Percentiles rank a stretch among this genome's conserved stretches.
These are phyloP conservation scores for Pandemis cinnamomeana DNA, from an alignment of 2,888 invertebrate species.

Conservation along the genomic window DNA sequence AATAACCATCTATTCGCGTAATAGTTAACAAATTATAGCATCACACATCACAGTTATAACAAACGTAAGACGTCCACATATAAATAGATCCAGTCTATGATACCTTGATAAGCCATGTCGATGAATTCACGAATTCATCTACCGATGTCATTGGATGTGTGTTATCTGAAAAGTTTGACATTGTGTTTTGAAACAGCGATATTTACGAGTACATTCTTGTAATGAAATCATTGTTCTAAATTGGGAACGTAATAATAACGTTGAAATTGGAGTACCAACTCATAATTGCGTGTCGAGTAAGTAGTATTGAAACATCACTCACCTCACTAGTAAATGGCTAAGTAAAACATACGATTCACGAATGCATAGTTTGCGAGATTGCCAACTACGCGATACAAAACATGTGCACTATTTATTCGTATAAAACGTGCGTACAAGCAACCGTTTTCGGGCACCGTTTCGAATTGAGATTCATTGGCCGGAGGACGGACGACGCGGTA, in stretches of 20 bases:
- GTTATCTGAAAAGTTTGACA: constrained; percentile 61
- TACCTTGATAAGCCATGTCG: constrained; percentile 82
- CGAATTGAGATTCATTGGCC: constrained; percentile 11
- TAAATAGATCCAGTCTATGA: constrained; percentile 39
- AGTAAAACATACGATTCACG: constrained; percentile 24
- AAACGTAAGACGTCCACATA: constrained; percentile 27
- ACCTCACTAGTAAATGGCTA: constrained; percentile 59
- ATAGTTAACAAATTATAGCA: constrained; percentile 32
- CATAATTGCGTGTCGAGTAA: background rate
- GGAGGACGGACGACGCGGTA: constrained; percentile 15
- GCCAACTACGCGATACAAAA: constrained; percentile 24
- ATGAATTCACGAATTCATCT: constrained; percentile 80
- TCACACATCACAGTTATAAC: background rate
- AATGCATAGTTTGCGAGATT: constrained; percentile 21
- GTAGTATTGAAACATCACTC: constrained; percentile 56
- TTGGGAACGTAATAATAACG: background rate
- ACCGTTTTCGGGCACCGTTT: constrained; percentile 17
- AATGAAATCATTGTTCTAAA: background rate
- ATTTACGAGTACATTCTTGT: background rate
- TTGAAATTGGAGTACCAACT: background rate
- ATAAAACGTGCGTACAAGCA: constrained; percentile 13
- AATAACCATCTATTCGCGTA: constrained; percentile 30
- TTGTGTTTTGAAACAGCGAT: constrained; percentile 3
- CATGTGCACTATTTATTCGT: constrained; percentile 25
- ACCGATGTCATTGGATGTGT: constrained; percentile 69